A percentile compares a stretch with the other conserved stretches of the same genome.
Evolutionary conservation across 1,140 invertebrate genomes (phyloP).

Genomic region (Gonioctena quinquepunctata): DNA sequence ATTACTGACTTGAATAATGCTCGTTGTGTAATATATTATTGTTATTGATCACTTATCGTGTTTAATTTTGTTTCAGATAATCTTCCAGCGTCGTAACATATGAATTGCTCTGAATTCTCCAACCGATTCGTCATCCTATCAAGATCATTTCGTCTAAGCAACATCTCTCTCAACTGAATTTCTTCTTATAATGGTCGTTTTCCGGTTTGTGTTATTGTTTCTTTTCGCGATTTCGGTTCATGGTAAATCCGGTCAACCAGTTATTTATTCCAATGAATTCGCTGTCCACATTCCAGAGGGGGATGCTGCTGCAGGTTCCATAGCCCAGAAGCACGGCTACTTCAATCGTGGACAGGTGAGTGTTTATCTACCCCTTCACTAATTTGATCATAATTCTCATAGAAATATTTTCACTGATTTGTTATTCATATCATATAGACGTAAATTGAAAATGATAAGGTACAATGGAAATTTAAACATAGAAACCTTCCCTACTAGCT

Average conservation of each 20-base stretch:
- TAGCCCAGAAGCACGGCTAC: constrained; percentile 75
- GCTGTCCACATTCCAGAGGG: constrained; percentile 74
- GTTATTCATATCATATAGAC: too few relatives aligned
- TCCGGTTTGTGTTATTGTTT: neutral
- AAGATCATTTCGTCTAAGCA: too few relatives aligned
- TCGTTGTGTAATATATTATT: too few relatives aligned
- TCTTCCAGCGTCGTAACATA: neutral
- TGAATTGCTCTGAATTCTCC: neutral
- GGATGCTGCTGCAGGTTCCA: constrained; percentile 60
- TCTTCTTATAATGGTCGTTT: neutral
- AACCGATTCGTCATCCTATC: neutral
- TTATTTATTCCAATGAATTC: constrained; percentile 76
- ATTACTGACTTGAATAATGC: too few relatives aligned
- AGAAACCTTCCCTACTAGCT: too few relatives aligned
- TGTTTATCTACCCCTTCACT: neutral
- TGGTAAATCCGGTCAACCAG: neutral
- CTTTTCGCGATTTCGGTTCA: neutral
- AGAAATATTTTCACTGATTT: too few relatives aligned
- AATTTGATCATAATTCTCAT: too few relatives aligned
- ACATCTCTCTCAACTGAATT: neutral
- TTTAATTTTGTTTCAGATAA: neutral
- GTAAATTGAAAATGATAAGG: too few relatives aligned
- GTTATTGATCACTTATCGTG: too few relatives aligned
- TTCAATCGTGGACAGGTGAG: constrained; percentile 75
- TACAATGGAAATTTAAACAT: too few relatives aligned